These are phyloP conservation scores for Ctena decussata DNA, from an alignment of 2,888 invertebrate genomes.

Conservation along the genomic window DNA sequence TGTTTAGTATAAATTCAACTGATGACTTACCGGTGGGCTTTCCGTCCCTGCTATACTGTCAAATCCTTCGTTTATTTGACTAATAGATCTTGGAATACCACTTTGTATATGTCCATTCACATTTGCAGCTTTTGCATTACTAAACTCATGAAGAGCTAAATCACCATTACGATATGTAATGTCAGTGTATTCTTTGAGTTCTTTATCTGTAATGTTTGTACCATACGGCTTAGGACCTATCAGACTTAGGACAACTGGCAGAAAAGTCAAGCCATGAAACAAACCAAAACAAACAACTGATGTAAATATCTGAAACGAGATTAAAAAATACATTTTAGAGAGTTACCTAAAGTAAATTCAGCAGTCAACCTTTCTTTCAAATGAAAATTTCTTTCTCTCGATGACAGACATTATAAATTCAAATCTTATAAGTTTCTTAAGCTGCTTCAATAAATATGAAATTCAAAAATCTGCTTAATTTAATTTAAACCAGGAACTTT, in stretches of 20 bases:
- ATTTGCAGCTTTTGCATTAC: not conserved
- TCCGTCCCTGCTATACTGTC: not conserved
- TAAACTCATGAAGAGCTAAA: not conserved
- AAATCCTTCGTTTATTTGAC: constrained; percentile 11
- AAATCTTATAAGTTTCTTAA: too few relatives aligned
- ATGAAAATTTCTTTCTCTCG: too few relatives aligned
- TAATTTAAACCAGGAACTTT: too few relatives aligned
- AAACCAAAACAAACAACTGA: constrained; percentile 93
- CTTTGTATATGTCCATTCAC: not conserved
- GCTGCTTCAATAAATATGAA: too few relatives aligned
- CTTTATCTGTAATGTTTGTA: constrained; percentile 28
- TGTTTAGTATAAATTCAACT: too few relatives aligned
- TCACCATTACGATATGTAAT: not conserved
- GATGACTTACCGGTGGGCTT: not conserved
- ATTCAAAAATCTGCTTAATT: too few relatives aligned
- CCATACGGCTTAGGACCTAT: constrained; percentile 89
- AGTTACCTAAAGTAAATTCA: too few relatives aligned
- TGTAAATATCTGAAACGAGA: constrained; percentile 89
- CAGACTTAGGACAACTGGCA: constrained; percentile 92
- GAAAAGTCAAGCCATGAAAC: constrained; percentile 92
- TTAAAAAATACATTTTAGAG: too few relatives aligned
- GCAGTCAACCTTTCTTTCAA: too few relatives aligned
- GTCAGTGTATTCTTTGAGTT: constrained; percentile 7
- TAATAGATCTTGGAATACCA: not conserved
- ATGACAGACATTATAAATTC: too few relatives aligned